These are phyloP conservation scores for Rhodophaea formosa DNA, from an alignment of 2,888 invertebrate genomes.

Conservation along the genomic window DNA sequence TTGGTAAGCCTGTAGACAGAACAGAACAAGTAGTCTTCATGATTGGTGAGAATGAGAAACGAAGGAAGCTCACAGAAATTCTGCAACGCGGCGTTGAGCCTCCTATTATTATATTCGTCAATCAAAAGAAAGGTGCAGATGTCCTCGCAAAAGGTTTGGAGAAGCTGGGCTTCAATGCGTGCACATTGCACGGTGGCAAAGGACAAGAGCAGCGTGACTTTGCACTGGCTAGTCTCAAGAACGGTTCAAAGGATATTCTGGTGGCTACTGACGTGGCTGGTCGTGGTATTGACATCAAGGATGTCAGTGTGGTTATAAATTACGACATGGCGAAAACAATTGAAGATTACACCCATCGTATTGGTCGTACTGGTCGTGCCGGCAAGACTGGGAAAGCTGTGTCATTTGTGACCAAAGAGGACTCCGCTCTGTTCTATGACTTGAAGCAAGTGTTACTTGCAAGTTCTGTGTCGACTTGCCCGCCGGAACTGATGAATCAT, in stretches of 20 bases:
- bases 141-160: constrained; percentile 97
- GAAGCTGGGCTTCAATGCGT: constrained; percentile 97
- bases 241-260: constrained; percentile 97
- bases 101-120: constrained; percentile 99
- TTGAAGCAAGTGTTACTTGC: constrained; percentile 93
- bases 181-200: constrained; percentile 99
- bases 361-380: constrained; percentile 99
- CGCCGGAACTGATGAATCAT: constrained; percentile 98
- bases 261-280: constrained; percentile 99
- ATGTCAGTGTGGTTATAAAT: constrained; percentile 99
- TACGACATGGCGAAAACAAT: constrained; percentile 99
- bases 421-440: constrained; percentile 97
- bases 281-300: constrained; percentile 99
- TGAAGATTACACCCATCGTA: constrained; percentile 98
- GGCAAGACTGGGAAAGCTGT: constrained; percentile 98
- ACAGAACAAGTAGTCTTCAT: constrained; percentile 98
- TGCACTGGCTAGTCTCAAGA: constrained; percentile 97
- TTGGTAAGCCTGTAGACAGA: constrained; percentile 98
- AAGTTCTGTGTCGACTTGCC: constrained; percentile 96
- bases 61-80: constrained; percentile 97
- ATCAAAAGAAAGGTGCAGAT: constrained; percentile 99
- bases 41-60: constrained; percentile 97
- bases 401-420: constrained; percentile 98
- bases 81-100: constrained; percentile 94
- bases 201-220: constrained; percentile 99